Base-by-base conservation (phyloP, 2,113 vertebrate species). In the Hippopotamus amphibius region DNA sequence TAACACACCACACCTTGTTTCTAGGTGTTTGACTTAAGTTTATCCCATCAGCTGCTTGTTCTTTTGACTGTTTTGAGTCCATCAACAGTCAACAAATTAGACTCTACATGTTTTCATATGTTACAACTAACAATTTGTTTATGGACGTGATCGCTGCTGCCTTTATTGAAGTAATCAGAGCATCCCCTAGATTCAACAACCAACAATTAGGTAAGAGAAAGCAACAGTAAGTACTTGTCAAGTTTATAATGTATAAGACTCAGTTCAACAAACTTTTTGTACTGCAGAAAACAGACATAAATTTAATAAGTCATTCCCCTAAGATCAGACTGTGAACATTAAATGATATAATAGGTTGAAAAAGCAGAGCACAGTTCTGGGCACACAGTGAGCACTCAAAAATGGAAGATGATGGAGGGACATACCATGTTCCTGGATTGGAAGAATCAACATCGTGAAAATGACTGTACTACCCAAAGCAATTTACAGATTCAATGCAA, bases 171-270 rank as follows among this genome's bases (percentile, higher is more conserved):
- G 79, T 21, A 63, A n/a, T 90, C 72, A 95, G 68, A 86, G 13
- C 10, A 85, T 50, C 79, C 24, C 69, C 66, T 68, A 63, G 48
- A 72, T 71, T 82, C 53, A 88, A 65, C 68, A 91, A 53, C 17
- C 61, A 79, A 41, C 33, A 88, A 69, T 93, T 55, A 80, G 66
- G 69, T 59, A 80, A 63, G 21, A 84, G 53, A 48, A 96, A 86
- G 43, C 21, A 81, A 65, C 21, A 33, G 11, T 33, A 66, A 83
- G 37, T 85, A 57, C 17, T 13, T 82, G 55, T 59, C 81, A 89
- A 80, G 59, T 53, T 77, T 55, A 72, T 59, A 71, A 81, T 63
- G 13, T 5, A 50, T 81, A 88, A 90, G 55, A 81, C 4, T 63
- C 66, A 22, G 30, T 22, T 82, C 10, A 13, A 87, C 43, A 95